Conservation (phyloP, 2,888 invertebrate species). For the Eupsilia transversa region DNA sequence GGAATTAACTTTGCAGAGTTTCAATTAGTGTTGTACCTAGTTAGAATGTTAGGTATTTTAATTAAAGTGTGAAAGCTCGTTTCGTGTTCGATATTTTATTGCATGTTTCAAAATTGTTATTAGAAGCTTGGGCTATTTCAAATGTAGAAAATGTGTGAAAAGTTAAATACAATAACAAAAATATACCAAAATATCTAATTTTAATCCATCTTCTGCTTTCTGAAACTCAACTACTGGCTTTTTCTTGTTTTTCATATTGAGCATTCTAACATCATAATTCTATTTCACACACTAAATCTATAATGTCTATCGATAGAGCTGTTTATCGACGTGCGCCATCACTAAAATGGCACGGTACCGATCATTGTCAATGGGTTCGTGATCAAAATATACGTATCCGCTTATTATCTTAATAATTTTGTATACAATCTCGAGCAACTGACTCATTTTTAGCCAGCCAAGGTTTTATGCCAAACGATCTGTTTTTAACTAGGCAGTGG, state of each 20-base stretch:
- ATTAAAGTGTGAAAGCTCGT: constrained; percentile 18
- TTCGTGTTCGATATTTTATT: constrained; percentile 17
- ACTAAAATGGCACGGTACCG: constrained; percentile 83
- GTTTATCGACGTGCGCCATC: constrained; percentile 63
- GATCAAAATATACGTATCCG: constrained; percentile 90
- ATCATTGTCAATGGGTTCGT: constrained; percentile 91
- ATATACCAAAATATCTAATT: neutral
- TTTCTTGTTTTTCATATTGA: too few species aligned
- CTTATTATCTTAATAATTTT: constrained; percentile 90
- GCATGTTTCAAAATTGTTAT: neutral
- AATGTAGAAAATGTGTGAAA: neutral
- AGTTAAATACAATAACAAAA: too few species aligned
- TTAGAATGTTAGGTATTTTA: constrained; percentile 18
- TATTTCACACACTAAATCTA: neutral
- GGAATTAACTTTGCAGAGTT: neutral
- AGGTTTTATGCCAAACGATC: constrained; percentile 82
- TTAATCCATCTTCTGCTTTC: neutral
- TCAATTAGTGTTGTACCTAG: constrained; percentile 27
- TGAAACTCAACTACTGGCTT: neutral
- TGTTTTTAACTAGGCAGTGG: constrained; percentile 75
- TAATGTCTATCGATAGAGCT: constrained; percentile 9
- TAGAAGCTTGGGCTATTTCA: neutral
- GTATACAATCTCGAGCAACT: constrained; percentile 85
- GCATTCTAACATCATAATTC: neutral
- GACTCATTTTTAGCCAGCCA: constrained; percentile 88